A percentile compares a stretch with the other conserved stretches of the same genome.
These are phyloP conservation scores for Zalophus californianus DNA, from an alignment of 2,797 vertebrate species.

Conservation along the genomic window DNA sequence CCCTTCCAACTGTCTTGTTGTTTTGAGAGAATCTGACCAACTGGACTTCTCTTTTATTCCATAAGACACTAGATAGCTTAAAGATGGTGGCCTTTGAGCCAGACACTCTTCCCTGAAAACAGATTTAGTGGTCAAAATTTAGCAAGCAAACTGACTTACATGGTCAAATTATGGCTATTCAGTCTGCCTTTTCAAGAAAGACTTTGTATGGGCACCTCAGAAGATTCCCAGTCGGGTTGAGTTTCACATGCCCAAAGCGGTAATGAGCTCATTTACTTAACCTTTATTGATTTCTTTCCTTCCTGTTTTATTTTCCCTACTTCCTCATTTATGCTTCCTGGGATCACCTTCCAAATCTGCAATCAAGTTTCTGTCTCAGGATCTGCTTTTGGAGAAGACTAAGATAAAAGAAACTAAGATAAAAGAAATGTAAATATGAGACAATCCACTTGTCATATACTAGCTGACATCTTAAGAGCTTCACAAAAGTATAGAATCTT, in stretches of 20 bases:
- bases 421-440: background rate
- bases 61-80: background rate
- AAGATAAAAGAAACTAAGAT: background rate
- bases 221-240: background rate
- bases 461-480: background rate
- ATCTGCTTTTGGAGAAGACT: background rate
- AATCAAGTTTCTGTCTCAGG: background rate
- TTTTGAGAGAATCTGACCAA: background rate
- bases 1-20: background rate
- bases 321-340: background rate
- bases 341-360: background rate
- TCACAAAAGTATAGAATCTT: background rate
- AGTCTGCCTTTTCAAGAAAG: background rate
- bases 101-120: background rate
- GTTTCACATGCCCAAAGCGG: background rate
- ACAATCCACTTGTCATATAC: background rate
- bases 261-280: background rate
- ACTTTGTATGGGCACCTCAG: background rate
- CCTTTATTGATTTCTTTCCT: background rate
- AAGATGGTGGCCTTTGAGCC: background rate
- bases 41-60: background rate
- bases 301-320: background rate
- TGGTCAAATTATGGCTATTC: background rate
- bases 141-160: background rate
- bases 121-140: background rate